phyloP scores from a whole-genome alignment of 64 coral and sea anemone species.

The Stylophora pistillata region DNA sequence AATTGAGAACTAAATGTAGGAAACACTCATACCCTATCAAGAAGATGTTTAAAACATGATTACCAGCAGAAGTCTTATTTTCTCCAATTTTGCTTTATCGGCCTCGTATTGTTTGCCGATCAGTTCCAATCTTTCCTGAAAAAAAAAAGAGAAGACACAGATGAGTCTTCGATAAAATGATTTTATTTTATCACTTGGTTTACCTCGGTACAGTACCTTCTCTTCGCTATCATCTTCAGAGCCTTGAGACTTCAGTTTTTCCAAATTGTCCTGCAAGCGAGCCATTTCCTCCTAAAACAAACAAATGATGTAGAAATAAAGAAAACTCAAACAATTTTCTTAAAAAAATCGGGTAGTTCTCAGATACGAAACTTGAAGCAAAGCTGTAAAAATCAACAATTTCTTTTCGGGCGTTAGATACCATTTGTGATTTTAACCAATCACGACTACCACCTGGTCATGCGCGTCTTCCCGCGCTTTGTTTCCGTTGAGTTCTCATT shows the following conservation, averaged over 20 bases:
- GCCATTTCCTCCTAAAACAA: conserved; percentile 87
- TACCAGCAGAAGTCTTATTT: conserved; percentile 93
- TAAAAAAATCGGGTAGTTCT: too few species aligned
- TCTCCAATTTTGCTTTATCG: conserved; percentile 93
- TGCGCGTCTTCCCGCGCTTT: too few species aligned
- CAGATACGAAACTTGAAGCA: too few species aligned
- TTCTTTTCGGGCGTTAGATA: too few species aligned
- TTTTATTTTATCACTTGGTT: background rate
- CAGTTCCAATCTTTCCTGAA: conserved; percentile 76
- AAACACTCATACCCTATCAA: background rate
- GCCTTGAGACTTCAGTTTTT: conserved; percentile 91
- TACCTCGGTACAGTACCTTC: conserved; percentile 64
- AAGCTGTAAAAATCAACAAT: background rate
- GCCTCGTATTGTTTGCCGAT: conserved; percentile 88
- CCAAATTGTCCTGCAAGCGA: conserved; percentile 86
- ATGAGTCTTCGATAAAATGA: too few species aligned
- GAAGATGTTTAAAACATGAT: background rate
- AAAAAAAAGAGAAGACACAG: background rate
- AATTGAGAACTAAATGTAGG: too few species aligned
- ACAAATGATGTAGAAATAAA: background rate
- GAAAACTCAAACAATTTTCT: too few species aligned
- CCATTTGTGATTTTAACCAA: too few species aligned
- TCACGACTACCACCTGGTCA: too few species aligned
- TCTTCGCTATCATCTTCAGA: conserved; percentile 90
- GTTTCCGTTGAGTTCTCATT: too few species aligned